A percentile compares a stretch with the other conserved stretches of the same genome.
phyloP scores from a whole-genome alignment of 2,797 vertebrate species.

The Calcarius lapponicus region DNA sequence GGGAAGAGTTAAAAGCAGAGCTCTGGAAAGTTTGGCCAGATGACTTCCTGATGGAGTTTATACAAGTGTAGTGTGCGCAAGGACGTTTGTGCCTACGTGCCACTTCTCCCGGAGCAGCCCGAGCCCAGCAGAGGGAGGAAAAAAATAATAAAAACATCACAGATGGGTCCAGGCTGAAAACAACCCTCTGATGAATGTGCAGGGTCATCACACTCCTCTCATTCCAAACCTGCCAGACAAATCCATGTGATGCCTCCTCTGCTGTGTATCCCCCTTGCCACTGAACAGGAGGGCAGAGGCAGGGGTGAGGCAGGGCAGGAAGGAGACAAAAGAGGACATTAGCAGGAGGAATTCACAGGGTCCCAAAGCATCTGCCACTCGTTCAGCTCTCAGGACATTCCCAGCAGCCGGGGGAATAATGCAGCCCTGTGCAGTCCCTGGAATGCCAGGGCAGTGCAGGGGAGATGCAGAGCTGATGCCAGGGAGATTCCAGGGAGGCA shows the following conservation, averaged over 20 bases:
- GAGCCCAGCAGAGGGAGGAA: conserved; percentile 1
- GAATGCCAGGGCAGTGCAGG: neutral
- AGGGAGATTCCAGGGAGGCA: neutral
- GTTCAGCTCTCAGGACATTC: neutral
- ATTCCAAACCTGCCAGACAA: neutral
- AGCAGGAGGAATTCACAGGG: neutral
- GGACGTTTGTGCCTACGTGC: conserved; percentile 70
- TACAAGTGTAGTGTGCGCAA: conserved; percentile 60
- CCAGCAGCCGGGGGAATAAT: neutral
- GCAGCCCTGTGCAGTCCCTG: neutral
- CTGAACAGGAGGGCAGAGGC: neutral
- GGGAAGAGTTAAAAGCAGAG: conserved; percentile 66
- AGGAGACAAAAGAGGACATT: neutral
- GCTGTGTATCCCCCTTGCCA: neutral
- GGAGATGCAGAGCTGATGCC: neutral
- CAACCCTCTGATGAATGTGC: conserved; percentile 23
- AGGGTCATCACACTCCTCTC: conserved; percentile 28
- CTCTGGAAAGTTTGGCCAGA: conserved; percentile 68
- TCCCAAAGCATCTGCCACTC: neutral
- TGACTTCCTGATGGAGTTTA: conserved; percentile 75
- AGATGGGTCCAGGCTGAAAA: conserved; percentile 56
- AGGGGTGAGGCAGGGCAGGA: neutral
- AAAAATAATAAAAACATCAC: conserved; percentile 25
- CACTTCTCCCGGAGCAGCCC: conserved; percentile 62
- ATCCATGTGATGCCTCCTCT: neutral